Conservation (phyloP, 2,888 invertebrate genomes). For the Nymphalis urticae region DNA sequence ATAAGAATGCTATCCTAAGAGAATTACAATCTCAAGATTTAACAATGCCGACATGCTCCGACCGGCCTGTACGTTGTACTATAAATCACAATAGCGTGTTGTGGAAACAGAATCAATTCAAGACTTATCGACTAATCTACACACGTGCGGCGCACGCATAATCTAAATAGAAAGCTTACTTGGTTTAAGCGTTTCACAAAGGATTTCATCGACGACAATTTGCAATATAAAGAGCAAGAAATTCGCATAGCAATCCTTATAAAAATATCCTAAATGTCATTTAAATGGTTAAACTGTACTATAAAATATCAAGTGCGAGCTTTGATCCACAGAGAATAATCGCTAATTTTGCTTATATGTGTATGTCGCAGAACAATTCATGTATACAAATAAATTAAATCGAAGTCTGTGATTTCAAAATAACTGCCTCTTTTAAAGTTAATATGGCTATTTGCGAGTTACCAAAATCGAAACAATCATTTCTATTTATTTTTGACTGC, state of each 20-base stretch:
- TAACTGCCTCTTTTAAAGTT: too few species aligned
- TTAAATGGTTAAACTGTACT: too few species aligned
- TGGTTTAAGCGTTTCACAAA: not conserved
- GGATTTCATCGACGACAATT: not conserved
- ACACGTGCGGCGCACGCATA: constrained; percentile 13
- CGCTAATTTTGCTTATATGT: too few species aligned
- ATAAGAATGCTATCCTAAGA: constrained; percentile 28
- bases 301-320: too few species aligned
- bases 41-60: constrained; percentile 25
- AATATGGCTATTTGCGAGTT: too few species aligned
- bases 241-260: not conserved
- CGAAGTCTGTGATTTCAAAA: too few species aligned
- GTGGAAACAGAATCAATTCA: constrained; percentile 27
- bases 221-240: not conserved
- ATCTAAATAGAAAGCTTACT: constrained; percentile 7
- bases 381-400: too few species aligned
- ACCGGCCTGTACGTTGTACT: constrained; percentile 29
- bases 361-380: too few species aligned
- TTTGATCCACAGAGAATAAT: too few species aligned
- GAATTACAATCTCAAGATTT: constrained; percentile 35
- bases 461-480: too few species aligned
- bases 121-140: constrained; percentile 24
- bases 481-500: too few species aligned
- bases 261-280: too few species aligned
- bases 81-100: constrained; percentile 27